Base-by-base conservation (phyloP, 1,140 invertebrate genomes). In the Oncopodura yosiiana region DNA sequence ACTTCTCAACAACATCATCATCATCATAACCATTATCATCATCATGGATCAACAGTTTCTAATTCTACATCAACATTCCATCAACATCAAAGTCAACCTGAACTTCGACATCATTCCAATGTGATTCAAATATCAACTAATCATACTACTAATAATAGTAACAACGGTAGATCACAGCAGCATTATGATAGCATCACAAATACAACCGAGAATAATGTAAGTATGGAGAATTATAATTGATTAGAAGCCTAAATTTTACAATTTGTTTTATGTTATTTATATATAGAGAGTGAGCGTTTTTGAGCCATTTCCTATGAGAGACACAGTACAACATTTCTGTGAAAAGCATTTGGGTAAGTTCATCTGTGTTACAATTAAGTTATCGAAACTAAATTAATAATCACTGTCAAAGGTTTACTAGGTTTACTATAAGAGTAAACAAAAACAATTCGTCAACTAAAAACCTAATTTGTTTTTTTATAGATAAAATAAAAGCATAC, bases 291-390 rank as follows among this genome's bases (percentile, higher is more conserved):
- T 87, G 66, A 86, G 83, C 65, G 85, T 87, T 24, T 88, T 88
- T 70, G 85, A 89, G 68, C 86, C 86, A 9, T 88, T 84, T 69
- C 84, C 81, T 44, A 87, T 87, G 84, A 69, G 84, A 24, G 90
- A 93, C 69, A 88, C 88, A 2, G 84, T 93, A 16, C 87, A 92
- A 68, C 86, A 92, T 70, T 94, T 94, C 71, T 93, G 88, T 74
- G 87, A 93, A 69, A 93, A 93, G 71, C 88, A 94, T 71, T 74
- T 92, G 53, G n/a, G n/a, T n/a, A n/a, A n/a, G n/a, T n/a, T n/a
- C n/a, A n/a, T n/a, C n/a, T n/a, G n/a, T n/a, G n/a, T n/a, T n/a
- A n/a, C n/a, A n/a, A n/a, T n/a, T n/a, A n/a, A n/a, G n/a, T n/a
- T n/a, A n/a, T n/a, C n/a, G n/a, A n/a, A n/a, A n/a, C n/a, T n/a